A percentile compares a stretch with the other conserved stretches of the same genome.
These are phyloP conservation scores for Lepidocyrtinus sp. DNA, from an alignment of 2,888 invertebrate genomes.

Conservation along the genomic window DNA sequence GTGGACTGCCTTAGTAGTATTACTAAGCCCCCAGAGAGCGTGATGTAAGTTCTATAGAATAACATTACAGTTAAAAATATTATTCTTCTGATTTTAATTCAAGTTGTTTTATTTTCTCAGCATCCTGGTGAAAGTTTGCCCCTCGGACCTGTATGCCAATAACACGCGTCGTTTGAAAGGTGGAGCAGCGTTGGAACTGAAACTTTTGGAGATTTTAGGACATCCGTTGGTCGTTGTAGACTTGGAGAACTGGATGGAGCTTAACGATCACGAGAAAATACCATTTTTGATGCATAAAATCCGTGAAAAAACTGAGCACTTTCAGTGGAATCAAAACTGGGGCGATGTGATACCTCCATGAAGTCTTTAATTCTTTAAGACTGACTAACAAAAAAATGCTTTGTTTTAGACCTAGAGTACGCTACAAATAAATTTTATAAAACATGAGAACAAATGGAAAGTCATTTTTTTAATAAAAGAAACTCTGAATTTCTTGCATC, in stretches of 20 bases:
- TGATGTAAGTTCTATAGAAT: constrained; percentile 74
- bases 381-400: too few relatives aligned
- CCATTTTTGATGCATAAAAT: constrained; percentile 79
- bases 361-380: too few relatives aligned
- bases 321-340: constrained; percentile 63
- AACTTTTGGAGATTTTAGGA: constrained; percentile 77
- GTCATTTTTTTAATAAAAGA: too few relatives aligned
- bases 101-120: too few relatives aligned
- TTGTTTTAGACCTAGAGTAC: too few relatives aligned
- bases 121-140: constrained; percentile 76
- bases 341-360: constrained; percentile 61
- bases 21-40: constrained; percentile 72
- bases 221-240: constrained; percentile 76
- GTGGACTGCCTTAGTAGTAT: constrained; percentile 73
- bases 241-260: constrained; percentile 75
- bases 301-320: constrained; percentile 71
- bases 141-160: constrained; percentile 76
- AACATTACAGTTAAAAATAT: too few relatives aligned
- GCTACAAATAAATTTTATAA: too few relatives aligned
- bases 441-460: too few relatives aligned
- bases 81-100: constrained; percentile 40
- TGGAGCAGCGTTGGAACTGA: constrained; percentile 75
- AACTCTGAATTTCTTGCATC: too few relatives aligned
- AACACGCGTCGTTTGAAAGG: constrained; percentile 77
- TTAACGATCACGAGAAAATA: constrained; percentile 77